A percentile compares a stretch with the other conserved stretches of the same genome.
These are phyloP conservation scores for Gasterosteus aculeatus DNA, from an alignment of 2,113 vertebrate species.

Conservation along the genomic window DNA sequence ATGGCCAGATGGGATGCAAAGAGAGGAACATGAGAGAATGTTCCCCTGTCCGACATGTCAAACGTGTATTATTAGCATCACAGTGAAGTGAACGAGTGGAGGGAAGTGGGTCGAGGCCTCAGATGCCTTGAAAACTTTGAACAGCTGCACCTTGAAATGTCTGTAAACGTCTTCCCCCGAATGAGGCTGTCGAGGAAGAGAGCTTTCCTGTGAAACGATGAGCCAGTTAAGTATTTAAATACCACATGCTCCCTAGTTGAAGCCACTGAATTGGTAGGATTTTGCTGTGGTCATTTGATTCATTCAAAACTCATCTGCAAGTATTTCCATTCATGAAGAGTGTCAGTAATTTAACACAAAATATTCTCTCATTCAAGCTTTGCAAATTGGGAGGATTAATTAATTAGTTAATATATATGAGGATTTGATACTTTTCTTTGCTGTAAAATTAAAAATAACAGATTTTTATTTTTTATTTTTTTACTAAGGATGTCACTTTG, in stretches of 20 bases:
- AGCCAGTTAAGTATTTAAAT: not conserved
- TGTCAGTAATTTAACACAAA: not conserved
- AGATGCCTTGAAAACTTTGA: conserved; percentile 9
- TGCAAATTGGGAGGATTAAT: not conserved
- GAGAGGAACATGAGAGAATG: conserved; percentile 19
- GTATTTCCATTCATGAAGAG: not conserved
- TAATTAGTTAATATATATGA: too few relatives aligned
- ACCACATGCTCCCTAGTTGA: not conserved
- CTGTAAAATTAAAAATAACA: too few relatives aligned
- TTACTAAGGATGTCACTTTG: too few relatives aligned
- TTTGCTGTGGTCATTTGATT: not conserved
- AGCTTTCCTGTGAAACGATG: not conserved
- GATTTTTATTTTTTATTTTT: too few relatives aligned
- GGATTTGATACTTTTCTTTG: not conserved
- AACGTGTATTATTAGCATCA: conserved; percentile 32
- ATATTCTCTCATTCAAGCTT: rapidly evolving
- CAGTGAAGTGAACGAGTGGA: conserved; percentile 13
- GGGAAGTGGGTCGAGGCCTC: conserved; percentile 46
- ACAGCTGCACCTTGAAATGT: conserved; percentile 10
- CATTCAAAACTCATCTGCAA: not conserved
- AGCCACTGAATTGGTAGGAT: not conserved
- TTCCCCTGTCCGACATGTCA: conserved; percentile 8
- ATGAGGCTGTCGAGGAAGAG: conserved; percentile 34
- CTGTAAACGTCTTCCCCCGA: conserved; percentile 3
- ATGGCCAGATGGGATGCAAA: conserved; percentile 13